Percentiles rank a stretch among this genome's conserved stretches.
phyloP scores from a whole-genome alignment of 2,888 invertebrate genomes.

The Scaptodrosophila latifasciaeformis region DNA sequence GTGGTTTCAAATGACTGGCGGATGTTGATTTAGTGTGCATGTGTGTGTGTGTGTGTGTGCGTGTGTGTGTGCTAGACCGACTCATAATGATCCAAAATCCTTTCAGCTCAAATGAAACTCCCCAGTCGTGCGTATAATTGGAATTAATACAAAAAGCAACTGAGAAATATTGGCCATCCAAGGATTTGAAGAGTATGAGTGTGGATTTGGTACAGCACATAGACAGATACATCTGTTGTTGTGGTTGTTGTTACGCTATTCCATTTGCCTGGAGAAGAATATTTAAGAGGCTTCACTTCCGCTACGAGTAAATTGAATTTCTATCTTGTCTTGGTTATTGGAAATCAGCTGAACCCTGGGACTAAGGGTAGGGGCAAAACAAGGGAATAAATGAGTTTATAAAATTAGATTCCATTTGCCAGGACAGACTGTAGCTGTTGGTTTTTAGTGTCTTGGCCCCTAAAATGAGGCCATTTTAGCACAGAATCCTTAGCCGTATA shows the following conservation, averaged over 20 bases:
- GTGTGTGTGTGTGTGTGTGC: neutral
- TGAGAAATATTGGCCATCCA: conserved; percentile 34
- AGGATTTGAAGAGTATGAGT: neutral
- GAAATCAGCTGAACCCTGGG: conserved; percentile 11
- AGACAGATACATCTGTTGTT: conserved; percentile 1
- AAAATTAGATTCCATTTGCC: conserved; percentile 40
- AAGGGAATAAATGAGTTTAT: no score
- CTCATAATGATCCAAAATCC: conserved; percentile 65
- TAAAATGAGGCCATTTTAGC: no score
- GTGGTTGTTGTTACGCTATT: conserved; percentile 21
- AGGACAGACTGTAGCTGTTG: no score
- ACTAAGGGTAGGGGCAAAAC: conserved; percentile 6
- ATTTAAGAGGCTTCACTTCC: conserved; percentile 27
- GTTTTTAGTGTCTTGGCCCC: no score
- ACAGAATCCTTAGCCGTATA: no score
- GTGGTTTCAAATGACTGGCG: conserved; percentile 35
- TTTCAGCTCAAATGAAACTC: conserved; percentile 66
- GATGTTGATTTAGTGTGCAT: conserved; percentile 29
- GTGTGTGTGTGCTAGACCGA: conserved; percentile 11
- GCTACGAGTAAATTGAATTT: conserved; percentile 4
- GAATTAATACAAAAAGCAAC: conserved; percentile 69
- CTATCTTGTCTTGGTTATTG: neutral
- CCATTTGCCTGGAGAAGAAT: conserved; percentile 30
- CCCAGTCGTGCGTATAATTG: conserved; percentile 72
- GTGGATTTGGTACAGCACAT: neutral